These are phyloP conservation scores for Lutra lutra DNA, from an alignment of 2,797 vertebrate genomes.

Conservation along the genomic window DNA sequence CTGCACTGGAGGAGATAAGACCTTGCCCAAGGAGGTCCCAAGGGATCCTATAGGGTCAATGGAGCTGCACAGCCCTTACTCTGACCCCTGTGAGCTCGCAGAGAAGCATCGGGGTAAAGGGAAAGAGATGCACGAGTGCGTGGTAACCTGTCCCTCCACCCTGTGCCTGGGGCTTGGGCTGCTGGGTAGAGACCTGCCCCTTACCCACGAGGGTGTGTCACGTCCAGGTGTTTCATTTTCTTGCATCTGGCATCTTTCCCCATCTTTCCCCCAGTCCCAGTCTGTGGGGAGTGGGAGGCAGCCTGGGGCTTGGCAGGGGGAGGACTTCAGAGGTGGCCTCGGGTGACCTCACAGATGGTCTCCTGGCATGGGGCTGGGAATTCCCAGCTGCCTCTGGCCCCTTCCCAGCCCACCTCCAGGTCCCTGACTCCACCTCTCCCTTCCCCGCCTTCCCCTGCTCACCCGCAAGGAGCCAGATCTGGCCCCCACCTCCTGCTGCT, in stretches of 20 bases:
- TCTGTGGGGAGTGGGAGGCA: background rate
- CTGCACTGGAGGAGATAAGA: background rate
- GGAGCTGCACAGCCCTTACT: background rate
- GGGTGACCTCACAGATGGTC: conserved; percentile 71
- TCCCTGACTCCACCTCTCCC: background rate
- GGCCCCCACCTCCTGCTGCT: background rate
- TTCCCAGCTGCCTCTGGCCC: conserved; percentile 75
- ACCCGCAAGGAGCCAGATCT: background rate
- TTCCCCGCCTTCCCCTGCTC: background rate
- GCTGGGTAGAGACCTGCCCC: background rate
- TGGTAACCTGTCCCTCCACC: too few species aligned
- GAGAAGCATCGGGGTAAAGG: background rate
- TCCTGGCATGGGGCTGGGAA: conserved; percentile 64
- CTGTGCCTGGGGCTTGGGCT: background rate
- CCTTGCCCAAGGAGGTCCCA: background rate
- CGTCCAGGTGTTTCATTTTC: conserved; percentile 31
- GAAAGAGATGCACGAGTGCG: background rate
- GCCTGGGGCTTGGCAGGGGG: conserved; percentile 18
- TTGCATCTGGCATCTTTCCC: background rate
- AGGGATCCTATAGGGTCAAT: background rate
- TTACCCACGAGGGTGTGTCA: background rate
- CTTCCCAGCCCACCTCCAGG: conserved; percentile 61
- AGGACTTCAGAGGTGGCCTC: conserved; percentile 54
- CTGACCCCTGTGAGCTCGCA: background rate
- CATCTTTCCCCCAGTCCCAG: background rate